A percentile compares a stretch with the other conserved stretches of the same genome.
These are phyloP conservation scores for Pseudomugil tenellus DNA, from an alignment of 2,797 vertebrate genomes.

Conservation along the genomic window DNA sequence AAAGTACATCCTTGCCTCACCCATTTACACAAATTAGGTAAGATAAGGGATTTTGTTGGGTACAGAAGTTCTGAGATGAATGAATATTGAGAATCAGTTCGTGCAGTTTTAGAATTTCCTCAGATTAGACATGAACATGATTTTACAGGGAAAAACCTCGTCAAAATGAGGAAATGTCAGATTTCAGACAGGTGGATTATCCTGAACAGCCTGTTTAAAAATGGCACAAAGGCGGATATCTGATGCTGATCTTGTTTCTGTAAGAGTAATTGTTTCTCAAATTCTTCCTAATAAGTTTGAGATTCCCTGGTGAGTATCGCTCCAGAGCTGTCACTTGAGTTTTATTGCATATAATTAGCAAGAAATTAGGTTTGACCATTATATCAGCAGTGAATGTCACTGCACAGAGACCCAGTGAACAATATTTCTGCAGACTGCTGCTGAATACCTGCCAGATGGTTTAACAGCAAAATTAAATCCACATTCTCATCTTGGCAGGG, in stretches of 20 bases:
- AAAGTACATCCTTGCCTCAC: background rate
- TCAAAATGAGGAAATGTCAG: background rate
- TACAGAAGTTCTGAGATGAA: background rate
- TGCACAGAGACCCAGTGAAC: slow-evolving; percentile 21
- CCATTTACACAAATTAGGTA: background rate
- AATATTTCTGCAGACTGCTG: slow-evolving; percentile 38
- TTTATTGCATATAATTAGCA: slow-evolving; percentile 25
- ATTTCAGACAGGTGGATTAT: slow-evolving; percentile 10
- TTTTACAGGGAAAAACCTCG: slow-evolving; percentile 5
- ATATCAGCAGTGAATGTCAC: slow-evolving; percentile 8
- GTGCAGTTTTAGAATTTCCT: background rate
- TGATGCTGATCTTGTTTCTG: background rate
- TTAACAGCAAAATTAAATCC: slow-evolving; percentile 50
- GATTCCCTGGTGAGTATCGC: slow-evolving; percentile 18
- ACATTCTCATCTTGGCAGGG: slow-evolving; percentile 51
- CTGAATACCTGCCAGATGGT: slow-evolving; percentile 50
- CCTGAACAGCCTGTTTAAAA: background rate
- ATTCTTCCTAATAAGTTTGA: slow-evolving; percentile 3
- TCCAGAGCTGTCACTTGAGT: slow-evolving; percentile 10
- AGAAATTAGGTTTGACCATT: slow-evolving; percentile 21
- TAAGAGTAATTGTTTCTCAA: slow-evolving; percentile 9
- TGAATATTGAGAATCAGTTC: no score
- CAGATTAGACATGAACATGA: background rate
- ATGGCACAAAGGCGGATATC: background rate
- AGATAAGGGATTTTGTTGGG: background rate